Conservation (phyloP, 2,888 invertebrate genomes). For the Apamea anceps region DNA sequence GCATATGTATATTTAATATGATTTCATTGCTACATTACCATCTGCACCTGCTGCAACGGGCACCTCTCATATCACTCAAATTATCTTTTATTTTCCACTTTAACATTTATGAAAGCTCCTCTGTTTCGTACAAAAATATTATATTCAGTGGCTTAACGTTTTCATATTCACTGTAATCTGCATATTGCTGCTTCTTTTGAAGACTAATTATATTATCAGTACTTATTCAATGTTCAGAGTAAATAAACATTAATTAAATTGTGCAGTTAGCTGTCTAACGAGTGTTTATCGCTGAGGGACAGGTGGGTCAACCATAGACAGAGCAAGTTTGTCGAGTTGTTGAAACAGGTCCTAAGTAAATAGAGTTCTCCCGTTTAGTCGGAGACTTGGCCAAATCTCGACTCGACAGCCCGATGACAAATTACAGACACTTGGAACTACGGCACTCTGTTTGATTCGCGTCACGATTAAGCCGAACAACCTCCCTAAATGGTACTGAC, state of each 20-base stretch:
- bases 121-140: slow-evolving; percentile 34
- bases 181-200: slow-evolving; percentile 19
- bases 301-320: slow-evolving; percentile 78
- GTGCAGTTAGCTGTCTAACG: slow-evolving; percentile 52
- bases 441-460: slow-evolving; percentile 47
- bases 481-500: slow-evolving; percentile 22
- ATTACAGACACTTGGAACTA: slow-evolving; percentile 57
- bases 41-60: slow-evolving; percentile 42
- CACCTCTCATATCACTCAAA: slow-evolving; percentile 31
- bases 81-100: slow-evolving; percentile 52
- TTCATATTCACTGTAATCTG: slow-evolving; percentile 9
- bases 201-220: slow-evolving; percentile 18
- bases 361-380: slow-evolving; percentile 67
- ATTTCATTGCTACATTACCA: slow-evolving; percentile 48
- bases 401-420: slow-evolving; percentile 64
- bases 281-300: slow-evolving; percentile 73
- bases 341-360: slow-evolving; percentile 77
- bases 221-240: slow-evolving; percentile 32
- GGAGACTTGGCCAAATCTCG: slow-evolving; percentile 65
- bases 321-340: slow-evolving; percentile 75
- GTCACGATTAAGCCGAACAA: slow-evolving; percentile 45
- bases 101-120: slow-evolving; percentile 30
- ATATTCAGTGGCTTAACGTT: slow-evolving; percentile 19
- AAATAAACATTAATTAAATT: slow-evolving; percentile 66
- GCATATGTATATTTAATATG: slow-evolving; percentile 41